A percentile compares a stretch with the other conserved stretches of the same genome.
phyloP scores from a whole-genome alignment of 2,888 invertebrate species.

The Aricia artaxerxes region DNA sequence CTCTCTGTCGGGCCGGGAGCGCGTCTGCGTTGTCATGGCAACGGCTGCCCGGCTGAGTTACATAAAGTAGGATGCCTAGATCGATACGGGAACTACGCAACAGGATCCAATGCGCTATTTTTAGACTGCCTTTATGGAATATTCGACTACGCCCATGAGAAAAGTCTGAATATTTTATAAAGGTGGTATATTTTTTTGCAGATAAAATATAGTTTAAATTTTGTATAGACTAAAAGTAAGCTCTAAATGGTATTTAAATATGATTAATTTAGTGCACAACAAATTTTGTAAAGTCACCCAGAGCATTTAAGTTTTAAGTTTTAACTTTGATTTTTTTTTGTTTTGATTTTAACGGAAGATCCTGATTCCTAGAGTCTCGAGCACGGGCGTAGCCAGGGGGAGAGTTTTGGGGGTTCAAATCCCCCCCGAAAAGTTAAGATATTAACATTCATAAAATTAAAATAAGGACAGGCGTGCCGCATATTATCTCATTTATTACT shows the following conservation, averaged over 20 bases:
- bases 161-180: neutral
- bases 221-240: neutral
- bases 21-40: constrained; percentile 29
- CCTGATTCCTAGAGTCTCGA: neutral
- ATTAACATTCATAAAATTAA: too few species aligned
- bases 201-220: neutral
- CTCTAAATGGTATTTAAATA: neutral
- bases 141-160: neutral
- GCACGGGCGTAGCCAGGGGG: too few species aligned
- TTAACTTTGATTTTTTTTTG: too few species aligned
- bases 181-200: neutral
- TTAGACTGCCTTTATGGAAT: neutral
- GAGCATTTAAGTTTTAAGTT: neutral
- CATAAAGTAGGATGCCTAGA: constrained; percentile 24
- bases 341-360: neutral
- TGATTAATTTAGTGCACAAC: neutral
- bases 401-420: too few species aligned
- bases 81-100: constrained; percentile 21
- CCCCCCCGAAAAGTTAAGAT: too few species aligned
- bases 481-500: too few species aligned
- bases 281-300: neutral
- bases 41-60: constrained; percentile 14
- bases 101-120: constrained; percentile 11
- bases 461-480: too few species aligned
- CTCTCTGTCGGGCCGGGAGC: constrained; percentile 26